Evolutionary conservation across 37 sponge, comb jelly and placozoan genomes (phyloP).

Genomic region (Agelas oroides): DNA sequence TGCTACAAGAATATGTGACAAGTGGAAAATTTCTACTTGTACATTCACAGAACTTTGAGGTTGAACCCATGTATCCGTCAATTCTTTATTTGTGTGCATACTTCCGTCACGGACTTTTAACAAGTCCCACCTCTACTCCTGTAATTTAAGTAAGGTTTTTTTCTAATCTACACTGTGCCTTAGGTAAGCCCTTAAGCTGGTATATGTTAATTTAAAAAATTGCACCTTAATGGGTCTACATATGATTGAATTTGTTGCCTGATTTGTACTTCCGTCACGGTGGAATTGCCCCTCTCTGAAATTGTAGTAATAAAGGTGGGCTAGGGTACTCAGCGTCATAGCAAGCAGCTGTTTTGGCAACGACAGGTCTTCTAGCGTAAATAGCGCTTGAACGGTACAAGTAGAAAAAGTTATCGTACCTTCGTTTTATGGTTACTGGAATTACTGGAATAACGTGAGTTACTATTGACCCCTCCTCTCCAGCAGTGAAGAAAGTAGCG

Average conservation of each 20-base stretch:
- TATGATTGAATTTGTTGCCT: constrained; percentile 21
- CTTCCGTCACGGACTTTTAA: constrained; percentile 19
- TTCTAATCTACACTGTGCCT: neutral
- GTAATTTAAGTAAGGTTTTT: constrained; percentile 3
- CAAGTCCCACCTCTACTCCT: neutral
- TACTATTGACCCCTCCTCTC: too few relatives aligned
- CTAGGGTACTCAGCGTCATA: too few relatives aligned
- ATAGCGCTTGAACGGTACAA: too few relatives aligned
- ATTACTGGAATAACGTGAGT: too few relatives aligned
- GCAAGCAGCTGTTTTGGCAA: too few relatives aligned
- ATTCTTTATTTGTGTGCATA: constrained; percentile 13
- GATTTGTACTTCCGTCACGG: constrained; percentile 27
- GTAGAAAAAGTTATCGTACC: too few relatives aligned
- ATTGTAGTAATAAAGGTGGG: too few relatives aligned
- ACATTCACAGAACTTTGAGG: neutral
- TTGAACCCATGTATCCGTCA: constrained; percentile 17
- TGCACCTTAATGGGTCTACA: neutral
- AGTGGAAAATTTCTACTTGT: constrained; percentile 3
- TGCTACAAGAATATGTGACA: neutral
- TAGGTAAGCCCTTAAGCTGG: constrained; percentile 6
- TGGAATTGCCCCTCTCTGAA: constrained; percentile 35
- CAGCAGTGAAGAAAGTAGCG: too few relatives aligned
- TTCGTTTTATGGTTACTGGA: too few relatives aligned
- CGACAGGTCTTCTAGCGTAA: too few relatives aligned
- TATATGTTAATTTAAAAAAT: constrained; percentile 1